Evolutionary conservation across 2,113 vertebrate genomes (phyloP), one percentile per base, ranked within the genome.

Genomic region (Apodemus speciosus): DNA sequence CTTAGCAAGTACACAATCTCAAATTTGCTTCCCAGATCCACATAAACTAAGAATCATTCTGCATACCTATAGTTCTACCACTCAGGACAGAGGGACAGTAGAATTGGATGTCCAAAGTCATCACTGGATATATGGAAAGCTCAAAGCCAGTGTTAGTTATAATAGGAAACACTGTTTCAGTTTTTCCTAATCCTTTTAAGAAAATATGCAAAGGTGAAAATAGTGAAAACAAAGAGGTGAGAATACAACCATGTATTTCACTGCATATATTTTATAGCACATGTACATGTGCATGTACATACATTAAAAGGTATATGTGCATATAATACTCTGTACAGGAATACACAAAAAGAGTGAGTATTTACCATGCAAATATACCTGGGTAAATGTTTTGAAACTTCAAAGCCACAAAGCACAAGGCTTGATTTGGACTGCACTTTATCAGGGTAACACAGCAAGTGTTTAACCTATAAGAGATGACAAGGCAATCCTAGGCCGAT

Each of bases 401-500:
- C 68, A 87, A 35, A 73, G 3, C 0, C 1, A 84, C 72, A n/a
- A 73, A 58, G 2, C 38, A 76, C 5, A 53, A 66, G 43, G n/a
- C 20, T 2, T 43, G 27, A 6, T 64, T 51, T 38, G 83, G 25
- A 32, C 20, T 84, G 38, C 25, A 53, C 64, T 92, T 53, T 85
- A 9, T 88, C 11, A 21, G 68, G 71, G 27, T 7, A 21, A 1
- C 14, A 13, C 6, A 25, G 43, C 71, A 86, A 51, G 1, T 23
- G 49, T 90, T 94, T 23, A 66, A 38, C 6, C 90, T 79, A 43
- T 35, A 85, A 81, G 35, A 92, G 25, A n/a, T 86, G 73, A 84
- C 43, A 91, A 84, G 75, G 62, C 71, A 77, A 83, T 81, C 25
- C 85, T 49, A 86, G 68, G n/a, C 23, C 25, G 68, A 40, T 38